Conservation (phyloP, 2,888 invertebrate species). For the Halictus ligatus region DNA sequence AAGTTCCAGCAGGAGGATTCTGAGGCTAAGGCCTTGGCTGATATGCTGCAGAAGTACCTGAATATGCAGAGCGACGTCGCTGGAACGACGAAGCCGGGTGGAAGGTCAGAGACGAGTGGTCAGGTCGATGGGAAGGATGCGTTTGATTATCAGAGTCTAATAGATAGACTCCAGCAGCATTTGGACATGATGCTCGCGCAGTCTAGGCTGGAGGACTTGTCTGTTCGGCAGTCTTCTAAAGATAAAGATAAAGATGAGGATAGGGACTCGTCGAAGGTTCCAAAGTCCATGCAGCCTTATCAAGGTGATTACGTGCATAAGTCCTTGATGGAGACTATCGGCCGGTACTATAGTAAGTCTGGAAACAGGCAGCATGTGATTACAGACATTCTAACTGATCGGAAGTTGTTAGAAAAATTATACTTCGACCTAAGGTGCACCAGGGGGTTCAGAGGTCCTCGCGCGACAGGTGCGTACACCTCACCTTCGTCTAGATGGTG, state of each 20-base stretch:
- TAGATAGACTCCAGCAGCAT: constrained; percentile 88
- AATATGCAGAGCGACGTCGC: constrained; percentile 86
- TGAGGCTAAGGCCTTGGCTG: constrained; percentile 87
- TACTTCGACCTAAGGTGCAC: constrained; percentile 90
- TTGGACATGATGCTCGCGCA: constrained; percentile 83
- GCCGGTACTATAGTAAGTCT: constrained; percentile 88
- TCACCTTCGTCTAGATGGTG: constrained; percentile 79
- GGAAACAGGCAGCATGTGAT: constrained; percentile 89
- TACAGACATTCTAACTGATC: constrained; percentile 90
- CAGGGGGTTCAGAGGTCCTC: constrained; percentile 85
- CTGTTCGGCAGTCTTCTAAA: constrained; percentile 20
- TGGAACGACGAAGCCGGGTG: constrained; percentile 61
- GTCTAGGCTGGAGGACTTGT: constrained; percentile 67
- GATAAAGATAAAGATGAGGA: constrained; percentile 9
- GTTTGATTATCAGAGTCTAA: constrained; percentile 88
- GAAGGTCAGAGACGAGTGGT: neutral
- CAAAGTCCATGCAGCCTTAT: constrained; percentile 81
- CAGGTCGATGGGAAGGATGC: constrained; percentile 72
- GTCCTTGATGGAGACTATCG: constrained; percentile 88
- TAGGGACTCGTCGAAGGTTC: constrained; percentile 40
- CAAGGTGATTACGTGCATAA: constrained; percentile 87
- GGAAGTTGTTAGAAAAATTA: constrained; percentile 89
- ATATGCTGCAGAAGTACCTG: constrained; percentile 89
- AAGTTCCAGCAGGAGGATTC: constrained; percentile 80
- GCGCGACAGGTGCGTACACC: constrained; percentile 81